These are phyloP conservation scores for Eurytemora carolleeae DNA, from an alignment of 1,140 invertebrate genomes.

Conservation along the genomic window DNA sequence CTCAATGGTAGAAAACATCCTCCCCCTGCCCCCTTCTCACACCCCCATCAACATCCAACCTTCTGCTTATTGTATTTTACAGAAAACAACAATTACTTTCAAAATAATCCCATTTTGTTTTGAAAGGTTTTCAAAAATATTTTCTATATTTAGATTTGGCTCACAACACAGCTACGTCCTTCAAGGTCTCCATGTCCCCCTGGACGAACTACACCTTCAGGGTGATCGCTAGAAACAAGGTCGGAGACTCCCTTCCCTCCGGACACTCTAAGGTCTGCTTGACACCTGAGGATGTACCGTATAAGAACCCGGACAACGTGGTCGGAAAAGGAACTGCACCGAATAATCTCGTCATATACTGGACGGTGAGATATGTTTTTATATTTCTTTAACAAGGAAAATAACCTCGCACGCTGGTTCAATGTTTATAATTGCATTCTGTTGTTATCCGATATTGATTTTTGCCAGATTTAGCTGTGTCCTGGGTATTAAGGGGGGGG, in stretches of 20 bases:
- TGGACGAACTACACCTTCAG: constrained; percentile 95
- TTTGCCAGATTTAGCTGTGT: no score
- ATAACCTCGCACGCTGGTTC: not conserved
- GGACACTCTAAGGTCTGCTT: constrained; percentile 55
- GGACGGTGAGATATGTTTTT: constrained; percentile 46
- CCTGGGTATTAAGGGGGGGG: no score
- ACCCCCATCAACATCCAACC: no score
- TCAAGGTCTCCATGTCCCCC: constrained; percentile 47
- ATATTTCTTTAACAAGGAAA: not conserved
- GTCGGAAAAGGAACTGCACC: constrained; percentile 65
- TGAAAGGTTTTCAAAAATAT: no score
- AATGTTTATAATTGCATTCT: not conserved
- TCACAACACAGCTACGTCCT: constrained; percentile 13
- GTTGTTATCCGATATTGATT: no score
- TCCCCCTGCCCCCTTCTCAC: no score
- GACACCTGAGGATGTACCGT: constrained; percentile 67
- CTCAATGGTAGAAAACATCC: no score
- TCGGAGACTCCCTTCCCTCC: constrained; percentile 70
- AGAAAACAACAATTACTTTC: no score
- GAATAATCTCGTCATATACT: constrained; percentile 75
- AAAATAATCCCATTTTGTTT: no score
- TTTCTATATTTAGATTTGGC: constrained; percentile 7
- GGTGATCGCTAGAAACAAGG: constrained; percentile 76
- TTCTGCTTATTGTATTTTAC: no score
- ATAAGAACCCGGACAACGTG: constrained; percentile 87